Base-by-base conservation (phyloP, 2,797 vertebrate species). In the Leptatherina wallacei region DNA sequence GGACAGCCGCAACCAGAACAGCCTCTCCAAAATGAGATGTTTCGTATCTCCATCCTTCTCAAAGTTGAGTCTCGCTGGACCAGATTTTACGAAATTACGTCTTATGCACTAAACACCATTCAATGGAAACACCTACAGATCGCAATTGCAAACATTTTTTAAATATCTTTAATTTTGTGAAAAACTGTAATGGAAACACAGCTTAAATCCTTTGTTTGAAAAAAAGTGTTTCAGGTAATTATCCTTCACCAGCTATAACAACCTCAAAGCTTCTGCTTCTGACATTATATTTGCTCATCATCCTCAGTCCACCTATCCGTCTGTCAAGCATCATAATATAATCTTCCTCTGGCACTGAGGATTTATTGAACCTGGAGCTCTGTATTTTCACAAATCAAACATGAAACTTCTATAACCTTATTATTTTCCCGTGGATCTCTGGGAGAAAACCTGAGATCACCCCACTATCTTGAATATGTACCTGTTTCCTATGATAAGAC, bases 401-500 rank as follows among this genome's bases (percentile, higher is more conserved):
- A 22, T 47, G 18, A 27, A 69, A 75, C 77, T 30, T 73, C 32
- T 61, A 6, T 73, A 32, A 10, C 10, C 67, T 59, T 12, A 55
- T 73, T 65, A 32, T 71, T 81, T 24, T 54, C n/a, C 9, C 1
- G 58, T 60, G 58, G 49, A 36, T 81, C 44, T 61, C 56, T 2
- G 20, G 30, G 47, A 68, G 74, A 75, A 38, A 47, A 81, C 38
- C 68, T 57, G 68, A 27, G 1, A 27, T 77, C 75, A 66, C 5
- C 22, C 8, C 20, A 70, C 86, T 40, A 81, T 80, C 78, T 52
- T 4, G 16, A 57, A 78, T 81, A 73, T 49, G 29, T 63, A 83
- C 63, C 81, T 89, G 82, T 42, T 79, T 56, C 13, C 4, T 52
- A 24, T 38, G 85, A 89, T 78, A 75, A 84, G 78, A 13, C 65